Evolutionary conservation across 64 coral and sea anemone genomes (phyloP).

Genomic region (Exaiptasia diaphana): DNA sequence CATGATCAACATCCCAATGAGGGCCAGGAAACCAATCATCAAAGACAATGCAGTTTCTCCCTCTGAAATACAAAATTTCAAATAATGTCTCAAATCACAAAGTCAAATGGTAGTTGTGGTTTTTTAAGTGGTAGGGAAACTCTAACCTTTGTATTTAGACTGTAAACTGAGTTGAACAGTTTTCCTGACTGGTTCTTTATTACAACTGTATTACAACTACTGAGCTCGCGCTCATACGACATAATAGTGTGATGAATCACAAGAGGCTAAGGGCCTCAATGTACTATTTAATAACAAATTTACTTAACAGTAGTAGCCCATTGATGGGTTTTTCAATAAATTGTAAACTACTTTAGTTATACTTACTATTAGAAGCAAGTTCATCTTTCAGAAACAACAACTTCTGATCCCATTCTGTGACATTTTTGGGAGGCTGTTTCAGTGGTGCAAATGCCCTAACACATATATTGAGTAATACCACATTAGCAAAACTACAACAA

Average conservation of each 20-base stretch:
- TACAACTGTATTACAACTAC: no score
- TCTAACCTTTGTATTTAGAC: no score
- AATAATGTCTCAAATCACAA: neutral
- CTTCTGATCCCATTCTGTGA: slow-evolving; percentile 85
- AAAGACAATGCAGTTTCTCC: slow-evolving; percentile 90
- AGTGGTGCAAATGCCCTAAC: slow-evolving; percentile 88
- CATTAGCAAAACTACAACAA: neutral
- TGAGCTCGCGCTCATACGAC: no score
- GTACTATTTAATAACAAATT: no score
- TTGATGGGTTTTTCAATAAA: no score
- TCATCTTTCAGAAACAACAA: slow-evolving; percentile 85
- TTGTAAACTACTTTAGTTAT: neutral
- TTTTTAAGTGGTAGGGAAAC: no score
- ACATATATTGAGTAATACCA: neutral
- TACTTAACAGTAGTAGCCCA: no score
- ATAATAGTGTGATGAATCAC: no score
- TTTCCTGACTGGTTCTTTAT: no score
- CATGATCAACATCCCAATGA: slow-evolving; percentile 94
- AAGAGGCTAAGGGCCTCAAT: no score
- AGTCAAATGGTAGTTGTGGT: neutral
- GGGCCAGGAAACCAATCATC: slow-evolving; percentile 78
- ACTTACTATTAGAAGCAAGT: slow-evolving; percentile 72
- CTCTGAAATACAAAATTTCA: slow-evolving; percentile 43
- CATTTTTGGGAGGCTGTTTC: slow-evolving; percentile 76
- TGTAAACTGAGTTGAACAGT: no score